Percentiles rank a stretch among this genome's conserved stretches.
Conservation (phyloP, 2,113 vertebrate species). For the Myrmecobius fasciatus region DNA sequence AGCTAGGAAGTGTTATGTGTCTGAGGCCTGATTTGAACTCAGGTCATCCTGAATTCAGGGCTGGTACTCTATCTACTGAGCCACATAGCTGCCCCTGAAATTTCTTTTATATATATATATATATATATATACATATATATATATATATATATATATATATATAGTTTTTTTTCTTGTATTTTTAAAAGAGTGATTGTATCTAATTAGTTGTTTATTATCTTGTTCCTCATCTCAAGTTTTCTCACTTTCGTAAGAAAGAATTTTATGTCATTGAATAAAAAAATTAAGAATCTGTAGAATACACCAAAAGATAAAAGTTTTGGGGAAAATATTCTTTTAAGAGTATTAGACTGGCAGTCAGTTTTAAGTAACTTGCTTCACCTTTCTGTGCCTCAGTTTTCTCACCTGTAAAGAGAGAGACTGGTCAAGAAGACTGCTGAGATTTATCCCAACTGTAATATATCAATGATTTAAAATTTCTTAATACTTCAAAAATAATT, state of each 20-base stretch:
- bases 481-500: background rate
- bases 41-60: no score
- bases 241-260: background rate
- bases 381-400: background rate
- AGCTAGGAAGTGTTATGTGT: no score
- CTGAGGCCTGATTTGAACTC: no score
- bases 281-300: background rate
- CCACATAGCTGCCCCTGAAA: no score
- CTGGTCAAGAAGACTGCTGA: background rate
- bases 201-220: slow-evolving; percentile 26
- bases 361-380: background rate
- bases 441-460: background rate
- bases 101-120: no score
- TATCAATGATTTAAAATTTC: background rate
- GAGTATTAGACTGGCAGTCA: background rate
- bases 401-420: background rate
- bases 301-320: slow-evolving; percentile 35
- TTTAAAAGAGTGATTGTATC: background rate
- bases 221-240: background rate
- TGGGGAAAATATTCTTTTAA: background rate
- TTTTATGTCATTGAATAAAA: background rate
- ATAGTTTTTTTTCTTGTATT: no score
- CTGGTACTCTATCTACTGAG: no score
- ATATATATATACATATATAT: no score
- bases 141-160: background rate